Evolutionary conservation across 2,888 invertebrate species (phyloP).

Genomic region (Odontothrips loti): DNA sequence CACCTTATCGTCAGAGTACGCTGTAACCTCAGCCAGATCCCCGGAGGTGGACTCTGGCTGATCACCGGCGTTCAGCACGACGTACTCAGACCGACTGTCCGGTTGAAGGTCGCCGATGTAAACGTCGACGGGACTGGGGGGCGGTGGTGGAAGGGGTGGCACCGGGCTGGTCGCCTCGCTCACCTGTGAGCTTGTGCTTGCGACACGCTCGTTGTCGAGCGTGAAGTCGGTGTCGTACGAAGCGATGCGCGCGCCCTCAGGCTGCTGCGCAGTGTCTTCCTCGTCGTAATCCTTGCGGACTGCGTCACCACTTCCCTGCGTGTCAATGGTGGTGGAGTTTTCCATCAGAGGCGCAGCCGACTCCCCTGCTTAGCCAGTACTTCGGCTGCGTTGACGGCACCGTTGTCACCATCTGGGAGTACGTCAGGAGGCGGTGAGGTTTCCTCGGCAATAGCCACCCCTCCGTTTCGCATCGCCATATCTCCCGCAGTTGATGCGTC

Average conservation of each 20-base stretch:
- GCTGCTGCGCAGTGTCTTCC: neutral
- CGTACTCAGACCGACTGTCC: neutral
- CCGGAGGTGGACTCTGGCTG: no score
- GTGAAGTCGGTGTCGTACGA: constrained; percentile 15
- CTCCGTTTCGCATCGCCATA: no score
- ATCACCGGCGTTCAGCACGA: neutral
- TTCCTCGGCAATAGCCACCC: no score
- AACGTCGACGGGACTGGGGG: neutral
- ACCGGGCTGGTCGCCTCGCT: neutral
- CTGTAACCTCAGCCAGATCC: no score
- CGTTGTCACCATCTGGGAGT: no score
- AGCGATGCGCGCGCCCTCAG: neutral
- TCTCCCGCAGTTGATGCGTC: no score
- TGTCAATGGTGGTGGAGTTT: neutral
- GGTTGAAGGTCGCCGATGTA: neutral
- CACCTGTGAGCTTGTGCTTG: no score
- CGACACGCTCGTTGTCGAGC: neutral
- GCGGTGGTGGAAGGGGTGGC: neutral
- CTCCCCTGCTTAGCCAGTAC: neutral
- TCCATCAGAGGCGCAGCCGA: neutral
- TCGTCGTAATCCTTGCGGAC: neutral
- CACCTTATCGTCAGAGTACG: no score
- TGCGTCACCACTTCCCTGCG: neutral
- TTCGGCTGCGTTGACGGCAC: no score
- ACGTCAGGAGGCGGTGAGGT: no score